Base-by-base conservation (phyloP, 1,140 invertebrate genomes). In the Mactra quadrangularis region DNA sequence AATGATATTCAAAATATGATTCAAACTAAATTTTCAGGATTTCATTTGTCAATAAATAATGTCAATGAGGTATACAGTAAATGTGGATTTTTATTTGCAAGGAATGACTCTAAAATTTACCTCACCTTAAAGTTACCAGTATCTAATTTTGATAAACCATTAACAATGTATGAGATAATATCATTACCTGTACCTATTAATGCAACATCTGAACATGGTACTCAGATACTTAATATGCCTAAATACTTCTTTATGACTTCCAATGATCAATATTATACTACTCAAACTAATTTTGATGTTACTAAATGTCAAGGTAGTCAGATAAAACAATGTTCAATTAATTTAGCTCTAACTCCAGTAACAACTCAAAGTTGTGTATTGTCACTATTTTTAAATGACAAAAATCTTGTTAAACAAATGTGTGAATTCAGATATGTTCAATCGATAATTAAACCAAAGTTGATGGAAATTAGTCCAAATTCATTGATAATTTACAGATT, bases 381-480 rank as follows among this genome's bases (percentile, higher is more conserved):
- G n/a, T 31, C 82, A 50, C 6, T 84, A 25, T 84, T 70, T 60
- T 52, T 52, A 38, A 84, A 83, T 68, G 70, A 83, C 35, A 82
- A 82, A 27, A 31, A 31, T 31, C 57, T 27, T 25, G 33, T 60
- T 19, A 57, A 66, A 53, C 25, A 19, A 25, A 27, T 29, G 0
- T 85, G 76, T 81, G 62, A 85, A 50, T 85, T 85, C 50, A 47
- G 82, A 50, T 77, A 59, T 52, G 57, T 78, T 62, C 53, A 59
- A 45, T 31, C 77, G 60, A 47, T 45, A 7, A 22, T 84, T 31
- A 71, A 41, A 45, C 72, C 72, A n/a, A 62, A 64, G 52, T 50
- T 84, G 4, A 55, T 71, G 33, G 82, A 84, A 52, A 15, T 84
- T n/a, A 45, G 72, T 47, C 38, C 82, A 22, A 77, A 75, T 27